Evolutionary conservation across 2,888 invertebrate genomes (phyloP).

Genomic region (Molanna angustata): DNA sequence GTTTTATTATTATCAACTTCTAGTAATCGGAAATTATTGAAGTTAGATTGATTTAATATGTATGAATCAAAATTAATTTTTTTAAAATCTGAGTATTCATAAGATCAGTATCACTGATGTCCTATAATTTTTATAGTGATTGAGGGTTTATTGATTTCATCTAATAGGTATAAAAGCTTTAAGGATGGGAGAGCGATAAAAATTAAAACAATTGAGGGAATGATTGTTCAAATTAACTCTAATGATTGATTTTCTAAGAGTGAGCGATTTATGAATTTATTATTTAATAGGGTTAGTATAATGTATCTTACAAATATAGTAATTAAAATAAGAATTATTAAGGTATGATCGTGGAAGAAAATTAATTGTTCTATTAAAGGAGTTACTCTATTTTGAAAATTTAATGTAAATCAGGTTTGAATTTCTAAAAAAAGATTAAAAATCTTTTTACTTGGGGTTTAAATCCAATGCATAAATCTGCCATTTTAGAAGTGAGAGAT

Average conservation of each 20-base stretch:
- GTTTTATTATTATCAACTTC: slow-evolving; percentile 68
- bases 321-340: slow-evolving; percentile 62
- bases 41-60: slow-evolving; percentile 50
- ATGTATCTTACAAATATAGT: slow-evolving; percentile 57
- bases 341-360: slow-evolving; percentile 61
- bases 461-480: slow-evolving; percentile 62
- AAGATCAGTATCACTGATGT: slow-evolving; percentile 66
- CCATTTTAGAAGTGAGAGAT: slow-evolving; percentile 62
- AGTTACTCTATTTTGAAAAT: slow-evolving; percentile 59
- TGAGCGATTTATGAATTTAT: slow-evolving; percentile 56
- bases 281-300: slow-evolving; percentile 55
- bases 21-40: slow-evolving; percentile 56
- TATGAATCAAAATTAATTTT: slow-evolving; percentile 61
- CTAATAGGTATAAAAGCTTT: slow-evolving; percentile 58
- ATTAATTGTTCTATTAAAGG: slow-evolving; percentile 65
- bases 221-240: slow-evolving; percentile 64
- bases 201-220: slow-evolving; percentile 60
- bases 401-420: slow-evolving; percentile 57
- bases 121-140: slow-evolving; percentile 62
- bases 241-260: slow-evolving; percentile 59
- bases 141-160: slow-evolving; percentile 59
- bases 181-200: slow-evolving; percentile 62
- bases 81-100: slow-evolving; percentile 64
- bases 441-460: slow-evolving; percentile 65
- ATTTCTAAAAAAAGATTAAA: slow-evolving; percentile 61